Evolutionary conservation across 2,797 vertebrate genomes (phyloP).

Genomic region (Oryzias sinensis): DNA sequence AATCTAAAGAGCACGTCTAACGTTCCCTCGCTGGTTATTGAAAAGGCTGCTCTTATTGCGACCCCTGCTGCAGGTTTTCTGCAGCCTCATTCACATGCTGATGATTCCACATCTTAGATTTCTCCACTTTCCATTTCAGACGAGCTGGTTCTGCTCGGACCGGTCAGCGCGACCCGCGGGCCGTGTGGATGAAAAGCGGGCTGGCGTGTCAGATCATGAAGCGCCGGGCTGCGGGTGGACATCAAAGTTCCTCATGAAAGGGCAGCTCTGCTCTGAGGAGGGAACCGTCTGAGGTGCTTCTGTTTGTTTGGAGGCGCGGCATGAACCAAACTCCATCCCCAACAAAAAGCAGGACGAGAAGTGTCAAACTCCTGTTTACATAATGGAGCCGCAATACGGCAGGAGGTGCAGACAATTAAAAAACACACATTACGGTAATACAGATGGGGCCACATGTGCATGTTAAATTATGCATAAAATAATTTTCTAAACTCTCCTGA

Average conservation of each 20-base stretch:
- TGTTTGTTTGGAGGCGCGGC: background rate
- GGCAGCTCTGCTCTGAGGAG: too few species aligned
- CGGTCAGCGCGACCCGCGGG: too few species aligned
- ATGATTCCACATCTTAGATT: too few species aligned
- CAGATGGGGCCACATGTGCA: constrained; percentile 10
- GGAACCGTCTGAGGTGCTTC: background rate
- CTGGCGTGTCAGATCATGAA: too few species aligned
- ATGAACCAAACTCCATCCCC: background rate
- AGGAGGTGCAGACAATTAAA: constrained; percentile 3
- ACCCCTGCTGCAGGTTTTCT: too few species aligned
- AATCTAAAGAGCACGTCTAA: too few species aligned
- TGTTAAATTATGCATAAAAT: constrained; percentile 25
- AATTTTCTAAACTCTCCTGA: constrained; percentile 5
- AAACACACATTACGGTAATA: constrained; percentile 5
- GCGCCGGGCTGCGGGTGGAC: constrained; percentile 3
- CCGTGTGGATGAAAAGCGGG: too few species aligned
- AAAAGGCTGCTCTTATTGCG: too few species aligned
- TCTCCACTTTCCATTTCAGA: too few species aligned
- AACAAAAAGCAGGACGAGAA: background rate
- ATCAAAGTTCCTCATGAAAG: constrained; percentile 14
- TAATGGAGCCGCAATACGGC: constrained; percentile 1
- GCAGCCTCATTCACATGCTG: too few species aligned
- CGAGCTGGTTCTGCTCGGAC: too few species aligned
- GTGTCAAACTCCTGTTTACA: constrained; percentile 13
- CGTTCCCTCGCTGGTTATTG: too few species aligned